Base-by-base conservation (phyloP, 2,888 invertebrate species). In the Thereva nobilitata region DNA sequence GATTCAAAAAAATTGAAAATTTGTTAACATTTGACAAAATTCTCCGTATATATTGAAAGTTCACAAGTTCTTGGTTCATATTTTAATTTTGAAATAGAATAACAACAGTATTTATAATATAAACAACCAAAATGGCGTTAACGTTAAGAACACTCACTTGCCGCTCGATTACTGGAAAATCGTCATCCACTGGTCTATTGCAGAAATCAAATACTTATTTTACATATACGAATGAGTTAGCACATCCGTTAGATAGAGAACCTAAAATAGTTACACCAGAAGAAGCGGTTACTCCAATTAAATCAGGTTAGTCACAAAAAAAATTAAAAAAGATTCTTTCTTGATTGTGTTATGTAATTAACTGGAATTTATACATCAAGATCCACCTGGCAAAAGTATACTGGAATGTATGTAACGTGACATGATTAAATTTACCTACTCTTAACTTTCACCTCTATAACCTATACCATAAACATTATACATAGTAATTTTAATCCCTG, bases 201-300 rank as follows among this genome's bases (percentile, higher is more conserved):
- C 38, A 10, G 5, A 23, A 53, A 8, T 8, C 42, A 34, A 64
- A 64, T 23, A 64, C 52, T 64, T 65, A 35, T 41, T 56, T 49
- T 8, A 57, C 64, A 4, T 67, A 67, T 44, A 9, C 52, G 7
- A 63, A 88, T 71, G 93, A 93, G 78, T 86, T 93, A 50, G 86
- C 92, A 45, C 92, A 93, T 82, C 92, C 93, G 9, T 81, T 91
- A 72, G 85, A 88, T 71, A 86, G 87, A 70, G 84, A 88, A 69
- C 93, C 94, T 0, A 87, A 87, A 79, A 88, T 85, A 83, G 83
- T 88, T 12, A 83, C 86, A 5, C 87, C 92, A 0, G 89, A 90
- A 67, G 88, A 93, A 75, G 95, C 92, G 2, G 89, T 95, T 59
- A 84, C 87, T 76, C 86, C 82, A 70, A 84, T 95, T 64, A 86